Base-by-base conservation (phyloP, 2,888 invertebrate species). In the Tricholauxania praeusta region DNA sequence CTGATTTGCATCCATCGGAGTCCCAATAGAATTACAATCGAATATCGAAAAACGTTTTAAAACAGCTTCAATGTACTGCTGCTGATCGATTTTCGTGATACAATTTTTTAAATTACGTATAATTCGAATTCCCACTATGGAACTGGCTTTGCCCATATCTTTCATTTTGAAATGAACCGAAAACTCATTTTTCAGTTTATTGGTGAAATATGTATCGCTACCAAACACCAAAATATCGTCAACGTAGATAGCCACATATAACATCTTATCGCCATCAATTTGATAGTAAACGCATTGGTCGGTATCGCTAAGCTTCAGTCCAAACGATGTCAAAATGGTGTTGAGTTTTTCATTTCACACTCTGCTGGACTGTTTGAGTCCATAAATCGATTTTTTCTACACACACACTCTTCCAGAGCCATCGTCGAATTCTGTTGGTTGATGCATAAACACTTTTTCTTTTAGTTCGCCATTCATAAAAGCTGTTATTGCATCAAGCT, bases 231-330 rank as follows among this genome's bases (percentile, higher is more conserved):
- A 28, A 1, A 78, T 74, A 70, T 78, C 79, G 72, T 80, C 79
- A 3, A 79, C 78, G 59, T 79, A 80, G 22, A 80, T 69, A 48
- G 78, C 78, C 10, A 81, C 71, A 65, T 78, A 76, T 39, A 77
- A 57, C 74, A 74, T 74, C 53, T 53, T n/a, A 15, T 53, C 57
- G 14, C 51, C 67, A 15, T 28, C 48, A 32, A 62, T 15, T 0
- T 59, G 57, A 59, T 74, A 75, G 60, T 78, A 76, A 3, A 79
- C 67, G 53, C 72, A 77, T 60, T 77, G 69, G 19, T 76, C 75
- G 28, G 68, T 73, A 48, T 74, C 59, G 12, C 72, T 71, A 15
- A 74, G 71, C 39, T 49, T 64, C 4, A 77, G 62, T 15, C 73
- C 76, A 71, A 74, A 73, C 14, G 71, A 19, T 8, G 72, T 12